These are phyloP conservation scores for Choloepus didactylus DNA, from an alignment of 2,797 vertebrate genomes.

Conservation along the genomic window DNA sequence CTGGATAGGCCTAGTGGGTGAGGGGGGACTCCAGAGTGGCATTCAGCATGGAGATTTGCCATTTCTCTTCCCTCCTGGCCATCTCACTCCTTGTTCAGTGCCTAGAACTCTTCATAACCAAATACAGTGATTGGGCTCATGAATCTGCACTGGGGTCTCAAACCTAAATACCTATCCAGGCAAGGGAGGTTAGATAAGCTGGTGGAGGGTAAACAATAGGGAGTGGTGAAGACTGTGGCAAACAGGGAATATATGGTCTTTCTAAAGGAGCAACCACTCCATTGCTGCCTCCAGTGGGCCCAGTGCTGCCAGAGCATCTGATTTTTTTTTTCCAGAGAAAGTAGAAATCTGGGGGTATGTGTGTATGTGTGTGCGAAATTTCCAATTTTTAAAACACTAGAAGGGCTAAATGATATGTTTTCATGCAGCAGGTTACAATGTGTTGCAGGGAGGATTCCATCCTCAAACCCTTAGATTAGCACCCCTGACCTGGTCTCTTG, in stretches of 20 bases:
- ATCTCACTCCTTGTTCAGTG: not conserved
- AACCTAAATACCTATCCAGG: not conserved
- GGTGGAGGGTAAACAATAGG: not conserved
- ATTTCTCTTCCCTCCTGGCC: rapidly evolving
- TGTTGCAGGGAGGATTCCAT: not conserved
- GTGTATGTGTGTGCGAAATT: not conserved
- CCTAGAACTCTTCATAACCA: not conserved
- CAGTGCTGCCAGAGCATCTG: not conserved
- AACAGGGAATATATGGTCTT: not conserved
- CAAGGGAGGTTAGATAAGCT: not conserved
- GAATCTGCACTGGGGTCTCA: not conserved
- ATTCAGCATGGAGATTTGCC: not conserved
- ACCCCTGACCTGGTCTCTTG: not conserved
- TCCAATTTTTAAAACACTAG: not conserved
- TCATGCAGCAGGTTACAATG: not conserved
- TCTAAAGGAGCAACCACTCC: not conserved
- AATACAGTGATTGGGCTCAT: not conserved
- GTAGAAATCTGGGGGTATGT: not conserved
- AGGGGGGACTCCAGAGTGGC: not conserved
- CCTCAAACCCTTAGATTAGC: not conserved
- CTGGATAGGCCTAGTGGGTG: not conserved
- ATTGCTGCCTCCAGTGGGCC: not conserved
- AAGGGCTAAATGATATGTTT: not conserved
- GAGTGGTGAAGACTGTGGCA: not conserved
- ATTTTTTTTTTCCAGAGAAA: slow-evolving; percentile 25